Conservation (phyloP, 2,888 invertebrate genomes). For the Arrhopalites spinosus region DNA sequence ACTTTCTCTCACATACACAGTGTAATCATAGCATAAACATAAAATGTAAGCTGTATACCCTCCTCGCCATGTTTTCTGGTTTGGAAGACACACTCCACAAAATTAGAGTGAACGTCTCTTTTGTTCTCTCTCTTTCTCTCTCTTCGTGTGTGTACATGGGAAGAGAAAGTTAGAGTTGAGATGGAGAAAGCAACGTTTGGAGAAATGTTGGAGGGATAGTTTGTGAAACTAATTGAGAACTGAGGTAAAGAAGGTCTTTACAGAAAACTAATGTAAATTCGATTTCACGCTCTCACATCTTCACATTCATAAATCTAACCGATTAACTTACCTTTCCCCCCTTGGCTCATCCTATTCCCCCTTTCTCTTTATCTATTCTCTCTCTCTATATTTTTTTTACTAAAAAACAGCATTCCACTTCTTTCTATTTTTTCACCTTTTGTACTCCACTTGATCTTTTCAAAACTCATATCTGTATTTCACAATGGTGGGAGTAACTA, state of each 20-base stretch:
- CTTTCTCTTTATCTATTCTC: background rate
- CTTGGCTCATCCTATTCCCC: background rate
- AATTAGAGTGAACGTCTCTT: too few relatives aligned
- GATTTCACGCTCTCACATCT: conserved; percentile 25
- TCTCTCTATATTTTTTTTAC: background rate
- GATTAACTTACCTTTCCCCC: conserved; percentile 16
- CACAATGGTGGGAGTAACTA: too few relatives aligned
- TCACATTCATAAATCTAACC: conserved; percentile 24
- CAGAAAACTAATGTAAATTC: conserved; percentile 26
- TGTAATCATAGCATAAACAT: conserved; percentile 2
- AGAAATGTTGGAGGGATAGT: conserved; percentile 10
- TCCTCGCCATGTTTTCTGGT: too few relatives aligned
- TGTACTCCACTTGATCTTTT: background rate
- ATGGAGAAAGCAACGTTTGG: too few relatives aligned
- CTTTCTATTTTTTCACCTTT: background rate
- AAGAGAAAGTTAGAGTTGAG: background rate
- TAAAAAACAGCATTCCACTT: background rate
- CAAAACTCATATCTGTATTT: too few relatives aligned
- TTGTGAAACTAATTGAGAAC: conserved; percentile 20
- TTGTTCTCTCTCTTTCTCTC: too few relatives aligned
- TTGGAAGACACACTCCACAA: too few relatives aligned
- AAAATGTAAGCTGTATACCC: too few relatives aligned
- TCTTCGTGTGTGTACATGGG: too few relatives aligned
- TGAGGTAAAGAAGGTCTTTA: background rate
- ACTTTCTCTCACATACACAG: background rate